Conservation (phyloP, 2,888 invertebrate genomes). For the Fragum sueziense region DNA sequence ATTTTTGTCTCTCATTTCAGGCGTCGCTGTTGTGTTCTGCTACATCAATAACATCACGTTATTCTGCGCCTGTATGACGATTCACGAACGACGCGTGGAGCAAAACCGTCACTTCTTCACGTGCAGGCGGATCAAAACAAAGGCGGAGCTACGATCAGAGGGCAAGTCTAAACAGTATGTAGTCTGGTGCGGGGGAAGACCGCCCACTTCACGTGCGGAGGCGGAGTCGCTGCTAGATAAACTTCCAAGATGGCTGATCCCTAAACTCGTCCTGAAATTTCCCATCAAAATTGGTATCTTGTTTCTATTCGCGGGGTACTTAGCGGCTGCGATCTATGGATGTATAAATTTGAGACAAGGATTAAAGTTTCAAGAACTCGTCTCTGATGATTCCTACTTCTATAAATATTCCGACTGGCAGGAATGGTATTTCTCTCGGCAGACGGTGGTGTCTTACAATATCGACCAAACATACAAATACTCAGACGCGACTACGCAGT, state of each 20-base stretch:
- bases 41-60: constrained; percentile 65
- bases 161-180: constrained; percentile 21
- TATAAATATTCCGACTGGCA: constrained; percentile 44
- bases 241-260: constrained; percentile 60
- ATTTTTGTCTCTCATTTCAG: neutral
- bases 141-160: constrained; percentile 22
- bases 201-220: constrained; percentile 45
- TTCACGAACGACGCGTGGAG: constrained; percentile 82
- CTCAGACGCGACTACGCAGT: constrained; percentile 21
- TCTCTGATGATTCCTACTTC: constrained; percentile 53
- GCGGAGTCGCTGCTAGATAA: constrained; percentile 65
- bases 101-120: constrained; percentile 35
- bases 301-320: constrained; percentile 63
- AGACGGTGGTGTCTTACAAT: constrained; percentile 38
- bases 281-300: constrained; percentile 58
- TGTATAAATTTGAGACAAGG: constrained; percentile 55
- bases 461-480: constrained; percentile 34
- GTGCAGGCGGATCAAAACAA: constrained; percentile 31
- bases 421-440: constrained; percentile 29
- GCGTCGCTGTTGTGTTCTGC: constrained; percentile 55
- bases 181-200: constrained; percentile 41
- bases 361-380: constrained; percentile 44
- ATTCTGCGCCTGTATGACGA: constrained; percentile 59
- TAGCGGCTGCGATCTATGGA: constrained; percentile 54
- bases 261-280: constrained; percentile 54